phyloP scores from a whole-genome alignment of 2,888 invertebrate species.

The Acrobasis repandana region DNA sequence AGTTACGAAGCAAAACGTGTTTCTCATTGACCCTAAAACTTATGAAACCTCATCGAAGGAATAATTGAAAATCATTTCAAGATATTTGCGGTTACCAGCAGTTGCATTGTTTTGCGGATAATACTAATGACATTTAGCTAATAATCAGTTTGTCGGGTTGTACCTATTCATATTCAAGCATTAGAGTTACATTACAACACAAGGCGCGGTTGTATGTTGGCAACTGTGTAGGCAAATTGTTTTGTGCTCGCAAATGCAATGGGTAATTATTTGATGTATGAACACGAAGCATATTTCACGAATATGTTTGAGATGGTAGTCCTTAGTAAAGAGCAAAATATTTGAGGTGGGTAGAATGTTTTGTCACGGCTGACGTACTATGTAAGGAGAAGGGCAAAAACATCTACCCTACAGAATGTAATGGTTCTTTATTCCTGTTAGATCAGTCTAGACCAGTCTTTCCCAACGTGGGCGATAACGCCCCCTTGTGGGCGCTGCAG shows the following conservation, averaged over 20 bases:
- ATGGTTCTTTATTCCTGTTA: too few relatives aligned
- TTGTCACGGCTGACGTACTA: too few relatives aligned
- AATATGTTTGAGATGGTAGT: too few relatives aligned
- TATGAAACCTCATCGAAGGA: slow-evolving; percentile 17
- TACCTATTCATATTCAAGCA: not conserved
- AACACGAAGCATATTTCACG: too few relatives aligned
- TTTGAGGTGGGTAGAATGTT: too few relatives aligned
- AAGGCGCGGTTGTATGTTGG: slow-evolving; percentile 6
- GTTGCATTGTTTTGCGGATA: slow-evolving; percentile 13
- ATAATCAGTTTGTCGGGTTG: slow-evolving; percentile 10
- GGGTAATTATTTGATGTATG: not conserved
- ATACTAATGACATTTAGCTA: slow-evolving; percentile 18
- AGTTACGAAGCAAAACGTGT: too few relatives aligned
- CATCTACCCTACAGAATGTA: too few relatives aligned
- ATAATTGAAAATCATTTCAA: slow-evolving; percentile 6
- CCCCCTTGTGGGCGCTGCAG: too few relatives aligned
- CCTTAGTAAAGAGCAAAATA: too few relatives aligned
- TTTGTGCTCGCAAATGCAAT: not conserved
- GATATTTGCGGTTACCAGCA: slow-evolving; percentile 8
- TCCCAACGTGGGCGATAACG: too few relatives aligned
- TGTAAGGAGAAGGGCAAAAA: too few relatives aligned
- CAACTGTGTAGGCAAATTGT: not conserved
- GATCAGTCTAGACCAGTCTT: too few relatives aligned
- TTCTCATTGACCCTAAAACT: not conserved
- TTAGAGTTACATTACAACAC: slow-evolving; percentile 16